A percentile compares a stretch with the other conserved stretches of the same genome.
Evolutionary conservation across 2,888 invertebrate species (phyloP).

Genomic region (Suillia variegata): DNA sequence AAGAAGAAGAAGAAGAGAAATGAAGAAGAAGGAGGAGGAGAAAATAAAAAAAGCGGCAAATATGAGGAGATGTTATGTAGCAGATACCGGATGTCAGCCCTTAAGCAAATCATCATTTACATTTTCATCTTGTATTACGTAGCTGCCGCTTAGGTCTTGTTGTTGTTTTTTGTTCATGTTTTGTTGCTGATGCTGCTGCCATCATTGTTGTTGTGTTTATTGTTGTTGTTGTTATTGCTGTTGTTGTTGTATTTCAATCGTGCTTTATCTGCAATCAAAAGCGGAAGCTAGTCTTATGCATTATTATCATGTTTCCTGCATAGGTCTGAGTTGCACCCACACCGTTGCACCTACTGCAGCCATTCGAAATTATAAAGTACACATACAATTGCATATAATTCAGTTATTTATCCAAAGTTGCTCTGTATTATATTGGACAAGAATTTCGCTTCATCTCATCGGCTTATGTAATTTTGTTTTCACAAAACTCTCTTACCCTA

Average conservation of each 20-base stretch:
- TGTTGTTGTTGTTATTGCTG: neutral
- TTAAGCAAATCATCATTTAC: neutral
- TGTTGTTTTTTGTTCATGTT: neutral
- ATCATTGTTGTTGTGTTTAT: neutral
- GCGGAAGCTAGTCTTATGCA: slow-evolving; percentile 43
- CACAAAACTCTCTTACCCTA: too few relatives aligned
- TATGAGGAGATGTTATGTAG: neutral
- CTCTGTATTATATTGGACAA: too few relatives aligned
- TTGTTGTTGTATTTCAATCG: slow-evolving; percentile 22
- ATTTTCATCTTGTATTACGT: neutral
- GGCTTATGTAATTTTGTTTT: too few relatives aligned
- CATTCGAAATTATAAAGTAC: too few relatives aligned
- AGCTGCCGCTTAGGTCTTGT: neutral
- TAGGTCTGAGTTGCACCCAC: neutral
- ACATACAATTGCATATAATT: too few relatives aligned
- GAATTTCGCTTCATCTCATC: too few relatives aligned
- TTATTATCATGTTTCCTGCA: neutral
- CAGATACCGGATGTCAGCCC: slow-evolving; percentile 1
- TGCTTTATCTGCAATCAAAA: slow-evolving; percentile 52
- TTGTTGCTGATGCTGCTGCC: neutral
- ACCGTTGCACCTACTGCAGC: too few relatives aligned
- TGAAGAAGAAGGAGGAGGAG: too few relatives aligned
- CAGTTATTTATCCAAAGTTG: too few relatives aligned
- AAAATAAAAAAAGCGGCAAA: too few relatives aligned
- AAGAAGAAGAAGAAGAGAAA: too few relatives aligned